These are phyloP conservation scores for Hozukius guyotensis DNA, from an alignment of 2,797 vertebrate genomes.

Conservation along the genomic window DNA sequence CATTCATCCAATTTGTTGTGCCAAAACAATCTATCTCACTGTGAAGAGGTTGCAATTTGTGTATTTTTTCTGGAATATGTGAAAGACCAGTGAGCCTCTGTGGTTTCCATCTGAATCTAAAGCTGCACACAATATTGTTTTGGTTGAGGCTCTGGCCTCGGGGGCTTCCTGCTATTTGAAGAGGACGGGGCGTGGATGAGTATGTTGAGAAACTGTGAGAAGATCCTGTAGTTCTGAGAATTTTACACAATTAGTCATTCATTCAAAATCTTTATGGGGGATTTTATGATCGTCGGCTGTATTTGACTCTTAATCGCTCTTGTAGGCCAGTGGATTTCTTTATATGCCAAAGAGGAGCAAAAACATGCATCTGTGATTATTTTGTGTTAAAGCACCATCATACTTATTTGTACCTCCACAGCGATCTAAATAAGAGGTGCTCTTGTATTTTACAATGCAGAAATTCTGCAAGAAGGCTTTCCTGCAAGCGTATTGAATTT, in stretches of 20 bases:
- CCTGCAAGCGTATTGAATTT: conserved; percentile 60
- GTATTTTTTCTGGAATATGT: background rate
- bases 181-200: conserved; percentile 38
- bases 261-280: background rate
- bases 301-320: background rate
- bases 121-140: conserved; percentile 62
- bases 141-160: conserved; percentile 48
- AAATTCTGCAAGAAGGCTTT: conserved; percentile 52
- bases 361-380: background rate
- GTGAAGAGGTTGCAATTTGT: background rate
- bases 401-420: background rate
- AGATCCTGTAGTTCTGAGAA: conserved; percentile 15
- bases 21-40: background rate
- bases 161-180: conserved; percentile 66
- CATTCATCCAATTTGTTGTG: background rate
- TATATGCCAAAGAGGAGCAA: background rate
- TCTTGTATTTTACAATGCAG: conserved; percentile 11
- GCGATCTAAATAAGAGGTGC: background rate
- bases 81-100: conserved; percentile 28
- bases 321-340: background rate
- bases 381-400: background rate
- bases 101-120: conserved; percentile 41
- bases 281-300: background rate
- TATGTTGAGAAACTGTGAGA: conserved; percentile 19
- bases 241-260: background rate